Base-by-base conservation (phyloP, 2,888 invertebrate species). In the Chesias legatella region DNA sequence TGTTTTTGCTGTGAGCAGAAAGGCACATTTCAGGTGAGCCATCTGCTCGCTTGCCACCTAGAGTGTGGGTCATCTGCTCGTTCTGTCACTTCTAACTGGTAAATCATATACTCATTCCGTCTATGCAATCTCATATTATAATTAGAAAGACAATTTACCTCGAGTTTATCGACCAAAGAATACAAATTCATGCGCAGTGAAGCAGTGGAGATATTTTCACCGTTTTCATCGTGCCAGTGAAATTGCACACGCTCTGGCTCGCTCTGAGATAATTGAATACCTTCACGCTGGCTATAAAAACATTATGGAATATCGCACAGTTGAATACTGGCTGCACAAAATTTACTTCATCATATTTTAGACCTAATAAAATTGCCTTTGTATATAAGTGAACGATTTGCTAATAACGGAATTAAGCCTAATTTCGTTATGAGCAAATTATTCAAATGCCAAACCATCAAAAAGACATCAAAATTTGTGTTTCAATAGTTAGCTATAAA, bases 161-260 rank as follows among this genome's bases (percentile, higher is more conserved):
- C 6, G 22, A 22, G 29, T 22, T 10, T 6, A 39, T 49, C 28
- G 29, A 10, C 32, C 28, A 28, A 43, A 51, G 7, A 28, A 29
- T 36, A 33, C 40, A 48, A 41, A 42, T 43, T 48, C 43, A 58
- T 63, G 76, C 65, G 67, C 80, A 77, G 60, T 77, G 69, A 76
- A 73, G 72, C 80, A 76, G 61, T 54, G 52, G 66, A 69, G 63
- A 63, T 43, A 82, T 80, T 88, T 88, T 86, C 86, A 81, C 86
- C 65, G 73, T 79, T 79, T 81, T 79, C 73, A 74, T 78, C 72
- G 60, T 73, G 78, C 76, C 79, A 75, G 76, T 75, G 79, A 83
- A 83, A 85, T 79, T 69, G 60, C 58, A 60, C 84, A 84, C 83
- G 84, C 85, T 67, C 64, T 51, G 45, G 84, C 85, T 67, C 64